Base-by-base conservation (phyloP, 2,113 vertebrate species). In the Hylia prasina region DNA sequence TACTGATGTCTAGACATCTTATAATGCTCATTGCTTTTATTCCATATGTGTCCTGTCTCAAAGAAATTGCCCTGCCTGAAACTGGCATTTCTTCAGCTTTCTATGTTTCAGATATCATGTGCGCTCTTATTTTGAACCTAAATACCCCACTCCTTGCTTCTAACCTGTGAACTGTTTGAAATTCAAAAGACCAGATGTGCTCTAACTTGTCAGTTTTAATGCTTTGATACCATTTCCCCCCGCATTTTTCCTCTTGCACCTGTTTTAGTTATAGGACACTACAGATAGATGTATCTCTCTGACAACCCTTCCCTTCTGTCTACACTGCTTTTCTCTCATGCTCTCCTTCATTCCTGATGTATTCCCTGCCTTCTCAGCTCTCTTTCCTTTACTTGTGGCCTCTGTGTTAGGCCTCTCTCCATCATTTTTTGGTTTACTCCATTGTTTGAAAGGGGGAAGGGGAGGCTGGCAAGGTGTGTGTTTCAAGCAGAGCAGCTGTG, bases 1-100 rank as follows among this genome's bases (percentile, higher is more conserved):
- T 89, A 84, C 65, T 81, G 24, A 66, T 83, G 73, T 93, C 93
- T 96, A 96, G 93, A 96, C 87, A 94, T 80, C 84, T 91, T 65
- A 17, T 96, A 93, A 96, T 79, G 42, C 45, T 88, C 54, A 44
- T 70, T 90, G 66, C 89, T 95, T 96, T 93, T 91, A 80, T 93
- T 96, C 84, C 66, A 93, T 79, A 89, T 90, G 82, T 87, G 78
- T 80, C 39, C 75, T 85, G 58, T 90, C 60, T 95, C 82, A 82
- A 75, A 96, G 63, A 94, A 95, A 90, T 91, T 91, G 33, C 27
- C 57, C 33, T 82, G 58, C 70, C 63, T 85, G 65, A 91, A 95
- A 87, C 37, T 87, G 77, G 70, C 50, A 73, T 91, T 94, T 94
- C 30, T 90, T 93, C 84, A 94, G 39, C 35, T 91, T 94, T 91